A percentile compares a stretch with the other conserved stretches of the same genome.
phyloP scores from a whole-genome alignment of 2,113 vertebrate genomes.

The Pagrus major region DNA sequence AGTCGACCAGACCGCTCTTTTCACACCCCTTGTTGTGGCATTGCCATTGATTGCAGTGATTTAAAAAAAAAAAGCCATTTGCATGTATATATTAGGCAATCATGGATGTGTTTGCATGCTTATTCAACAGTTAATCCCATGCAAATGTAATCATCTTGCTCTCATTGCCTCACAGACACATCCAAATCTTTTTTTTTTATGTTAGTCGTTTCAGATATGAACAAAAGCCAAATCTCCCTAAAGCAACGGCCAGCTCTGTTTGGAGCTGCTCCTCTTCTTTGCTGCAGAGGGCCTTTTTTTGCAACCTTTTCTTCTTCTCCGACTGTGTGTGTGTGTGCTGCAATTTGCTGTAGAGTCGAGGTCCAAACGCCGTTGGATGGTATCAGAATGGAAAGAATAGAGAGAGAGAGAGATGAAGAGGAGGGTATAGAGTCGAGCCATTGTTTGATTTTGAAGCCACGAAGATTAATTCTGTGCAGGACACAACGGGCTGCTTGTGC shows the following conservation, averaged over 20 bases:
- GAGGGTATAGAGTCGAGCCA: not conserved
- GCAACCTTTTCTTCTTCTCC: slow-evolving; percentile 4
- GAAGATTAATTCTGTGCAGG: slow-evolving; percentile 37
- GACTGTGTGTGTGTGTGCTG: slow-evolving; percentile 41
- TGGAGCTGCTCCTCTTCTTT: slow-evolving; percentile 17
- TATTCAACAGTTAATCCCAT: slow-evolving; percentile 5
- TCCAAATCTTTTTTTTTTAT: slow-evolving; percentile 18
- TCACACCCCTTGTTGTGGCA: not conserved
- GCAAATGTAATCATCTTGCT: not conserved
- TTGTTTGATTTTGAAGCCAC: slow-evolving; percentile 35
- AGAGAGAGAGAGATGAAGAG: not conserved
- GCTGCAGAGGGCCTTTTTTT: slow-evolving; percentile 31
- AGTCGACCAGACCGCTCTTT: not conserved
- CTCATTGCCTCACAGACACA: slow-evolving; percentile 3
- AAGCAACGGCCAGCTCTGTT: slow-evolving; percentile 35
- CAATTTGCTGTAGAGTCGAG: slow-evolving; percentile 64
- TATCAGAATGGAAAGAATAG: slow-evolving; percentile 11
- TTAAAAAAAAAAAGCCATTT: not conserved
- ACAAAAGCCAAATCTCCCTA: slow-evolving; percentile 45
- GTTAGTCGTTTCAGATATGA: slow-evolving; percentile 35
- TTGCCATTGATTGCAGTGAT: not conserved
- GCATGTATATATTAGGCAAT: not conserved
- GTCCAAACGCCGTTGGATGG: slow-evolving; percentile 39
- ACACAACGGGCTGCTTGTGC: slow-evolving; percentile 32
- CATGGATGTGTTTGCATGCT: not conserved